Conservation (phyloP, 2,113 vertebrate species). For the Saimiri boliviensis region DNA sequence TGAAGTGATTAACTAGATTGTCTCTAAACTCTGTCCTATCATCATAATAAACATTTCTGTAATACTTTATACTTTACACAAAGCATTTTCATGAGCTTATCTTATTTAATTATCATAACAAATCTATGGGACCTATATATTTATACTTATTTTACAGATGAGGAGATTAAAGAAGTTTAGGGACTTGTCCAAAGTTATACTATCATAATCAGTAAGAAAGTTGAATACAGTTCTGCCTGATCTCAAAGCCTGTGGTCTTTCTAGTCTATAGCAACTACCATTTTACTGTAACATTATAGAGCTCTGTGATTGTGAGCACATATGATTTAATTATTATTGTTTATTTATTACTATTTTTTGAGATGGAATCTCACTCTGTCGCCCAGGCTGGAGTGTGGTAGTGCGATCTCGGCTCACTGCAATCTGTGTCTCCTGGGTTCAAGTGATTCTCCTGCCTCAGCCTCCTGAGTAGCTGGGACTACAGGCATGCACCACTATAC, state of each 20-base stretch:
- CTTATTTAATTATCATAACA: neutral
- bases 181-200: neutral
- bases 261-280: neutral
- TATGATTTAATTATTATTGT: neutral
- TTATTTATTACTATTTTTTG: too few relatives aligned
- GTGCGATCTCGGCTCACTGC: too few relatives aligned
- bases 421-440: too few relatives aligned
- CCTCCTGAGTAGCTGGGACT: too few relatives aligned
- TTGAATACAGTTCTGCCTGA: neutral
- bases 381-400: too few relatives aligned
- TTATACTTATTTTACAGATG: constrained; percentile 36
- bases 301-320: neutral
- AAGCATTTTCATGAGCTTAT: constrained; percentile 42
- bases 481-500: too few relatives aligned
- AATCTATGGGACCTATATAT: neutral
- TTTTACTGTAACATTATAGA: constrained; percentile 3
- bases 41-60: constrained; percentile 5
- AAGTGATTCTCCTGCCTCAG: too few relatives aligned
- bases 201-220: neutral
- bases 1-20: neutral
- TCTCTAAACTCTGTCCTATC: neutral
- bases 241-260: constrained; percentile 5
- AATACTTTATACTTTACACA: constrained; percentile 25
- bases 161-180: constrained; percentile 29
- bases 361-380: too few relatives aligned